phyloP scores from a whole-genome alignment of 2,888 invertebrate genomes.

The Leuctra nigra region DNA sequence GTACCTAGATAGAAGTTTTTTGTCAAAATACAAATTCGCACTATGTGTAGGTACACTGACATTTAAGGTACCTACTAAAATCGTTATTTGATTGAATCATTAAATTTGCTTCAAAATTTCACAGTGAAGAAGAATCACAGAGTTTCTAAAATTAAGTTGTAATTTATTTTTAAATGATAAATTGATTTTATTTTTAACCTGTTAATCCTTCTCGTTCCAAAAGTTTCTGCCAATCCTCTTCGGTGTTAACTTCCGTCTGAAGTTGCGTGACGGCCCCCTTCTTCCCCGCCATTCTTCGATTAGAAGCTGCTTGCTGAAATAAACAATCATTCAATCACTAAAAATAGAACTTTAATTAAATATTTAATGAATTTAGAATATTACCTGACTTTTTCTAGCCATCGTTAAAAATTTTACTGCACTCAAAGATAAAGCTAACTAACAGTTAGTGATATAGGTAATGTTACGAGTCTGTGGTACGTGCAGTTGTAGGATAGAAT shows the following conservation, averaged over 20 bases:
- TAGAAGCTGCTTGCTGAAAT: constrained; percentile 3
- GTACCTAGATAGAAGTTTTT: too few species aligned
- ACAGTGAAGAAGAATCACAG: too few species aligned
- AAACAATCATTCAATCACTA: neutral
- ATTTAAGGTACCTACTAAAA: too few species aligned
- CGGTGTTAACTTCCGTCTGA: constrained; percentile 70
- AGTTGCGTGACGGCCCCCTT: constrained; percentile 69
- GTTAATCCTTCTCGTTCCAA: constrained; percentile 67
- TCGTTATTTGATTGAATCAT: too few species aligned
- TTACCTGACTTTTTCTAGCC: neutral
- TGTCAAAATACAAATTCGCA: too few species aligned
- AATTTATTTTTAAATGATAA: too few species aligned
- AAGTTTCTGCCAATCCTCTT: constrained; percentile 81
- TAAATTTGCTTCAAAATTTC: too few species aligned
- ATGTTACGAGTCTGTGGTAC: neutral
- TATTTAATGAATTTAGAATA: neutral
- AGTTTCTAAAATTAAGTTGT: too few species aligned
- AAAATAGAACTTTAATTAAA: neutral
- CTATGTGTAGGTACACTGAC: too few species aligned
- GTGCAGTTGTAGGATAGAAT: too few species aligned
- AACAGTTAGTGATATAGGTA: neutral
- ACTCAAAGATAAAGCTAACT: neutral
- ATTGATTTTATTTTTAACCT: too few species aligned
- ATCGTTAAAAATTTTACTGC: neutral
- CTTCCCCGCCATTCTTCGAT: constrained; percentile 48